Percentiles rank a stretch among this genome's conserved stretches.
phyloP scores from a whole-genome alignment of 2,113 vertebrate species.

The Procavia capensis region DNA sequence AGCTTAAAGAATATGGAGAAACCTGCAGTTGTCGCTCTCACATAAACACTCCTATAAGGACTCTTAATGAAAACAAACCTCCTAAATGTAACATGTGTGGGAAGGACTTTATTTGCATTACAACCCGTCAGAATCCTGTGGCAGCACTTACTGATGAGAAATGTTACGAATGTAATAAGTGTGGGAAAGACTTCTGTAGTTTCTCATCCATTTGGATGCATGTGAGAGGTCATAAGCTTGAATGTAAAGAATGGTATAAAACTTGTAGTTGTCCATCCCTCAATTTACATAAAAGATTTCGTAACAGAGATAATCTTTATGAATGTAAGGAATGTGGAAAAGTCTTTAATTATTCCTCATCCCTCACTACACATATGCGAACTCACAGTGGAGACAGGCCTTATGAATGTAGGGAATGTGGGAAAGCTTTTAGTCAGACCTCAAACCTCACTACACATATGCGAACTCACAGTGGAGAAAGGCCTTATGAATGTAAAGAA shows the following conservation, averaged over 20 bases:
- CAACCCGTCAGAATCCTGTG: background rate
- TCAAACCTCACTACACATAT: background rate
- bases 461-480: background rate
- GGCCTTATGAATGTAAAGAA: background rate
- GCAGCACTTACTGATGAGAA: background rate
- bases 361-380: background rate
- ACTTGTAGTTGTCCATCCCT: background rate
- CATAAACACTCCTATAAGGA: background rate
- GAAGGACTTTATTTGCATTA: background rate
- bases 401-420: background rate
- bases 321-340: background rate
- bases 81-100: background rate
- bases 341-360: background rate
- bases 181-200: background rate
- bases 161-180: background rate
- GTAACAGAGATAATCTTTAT: background rate
- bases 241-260: background rate
- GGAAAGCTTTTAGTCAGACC: background rate
- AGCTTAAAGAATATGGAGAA: background rate
- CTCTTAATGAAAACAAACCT: background rate
- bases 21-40: background rate
- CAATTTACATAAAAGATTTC: background rate
- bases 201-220: background rate
- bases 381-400: background rate
- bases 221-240: background rate